A percentile compares a stretch with the other conserved stretches of the same genome.
Conservation (phyloP, 2,113 vertebrate species). For the Perca fluviatilis region DNA sequence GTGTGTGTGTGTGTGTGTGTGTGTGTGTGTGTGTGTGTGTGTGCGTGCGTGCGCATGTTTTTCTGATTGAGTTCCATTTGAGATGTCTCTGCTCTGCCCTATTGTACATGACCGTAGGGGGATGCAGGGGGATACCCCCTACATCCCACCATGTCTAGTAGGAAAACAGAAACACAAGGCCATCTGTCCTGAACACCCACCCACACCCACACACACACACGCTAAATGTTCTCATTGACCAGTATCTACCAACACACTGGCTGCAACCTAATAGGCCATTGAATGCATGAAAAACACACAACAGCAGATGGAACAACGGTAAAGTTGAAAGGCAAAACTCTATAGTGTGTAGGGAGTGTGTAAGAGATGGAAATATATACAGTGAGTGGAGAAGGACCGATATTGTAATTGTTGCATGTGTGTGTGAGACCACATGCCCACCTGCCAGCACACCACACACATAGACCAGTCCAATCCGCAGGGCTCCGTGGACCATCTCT, state of each 20-base stretch:
- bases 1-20: constrained; percentile 6
- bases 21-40: constrained; percentile 3
- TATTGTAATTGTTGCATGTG: constrained; percentile 17
- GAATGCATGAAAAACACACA: constrained; percentile 47
- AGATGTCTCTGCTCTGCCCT: constrained; percentile 34
- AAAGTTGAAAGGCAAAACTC: constrained; percentile 21
- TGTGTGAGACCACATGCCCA: constrained; percentile 65
- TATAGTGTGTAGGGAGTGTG: constrained; percentile 2
- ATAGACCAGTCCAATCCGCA: constrained; percentile 94
- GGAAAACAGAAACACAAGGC: constrained; percentile 60
- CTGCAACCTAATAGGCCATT: constrained; percentile 40
- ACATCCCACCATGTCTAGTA: constrained; percentile 51
- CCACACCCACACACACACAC: constrained; percentile 26
- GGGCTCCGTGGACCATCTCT: constrained; percentile 97
- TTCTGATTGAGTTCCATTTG: constrained; percentile 35
- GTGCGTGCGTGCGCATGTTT: constrained; percentile 13
- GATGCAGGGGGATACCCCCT: constrained; percentile 53
- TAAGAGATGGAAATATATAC: constrained; percentile 9
- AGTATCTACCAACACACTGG: constrained; percentile 22
- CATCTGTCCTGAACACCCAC: constrained; percentile 68
- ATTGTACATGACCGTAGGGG: constrained; percentile 41
- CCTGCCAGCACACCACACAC: constrained; percentile 96
- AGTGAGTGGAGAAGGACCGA: neutral
- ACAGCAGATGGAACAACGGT: constrained; percentile 56
- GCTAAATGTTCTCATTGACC: constrained; percentile 39